phyloP scores from a whole-genome alignment of 2,888 invertebrate species.

The Eledona agricola region DNA sequence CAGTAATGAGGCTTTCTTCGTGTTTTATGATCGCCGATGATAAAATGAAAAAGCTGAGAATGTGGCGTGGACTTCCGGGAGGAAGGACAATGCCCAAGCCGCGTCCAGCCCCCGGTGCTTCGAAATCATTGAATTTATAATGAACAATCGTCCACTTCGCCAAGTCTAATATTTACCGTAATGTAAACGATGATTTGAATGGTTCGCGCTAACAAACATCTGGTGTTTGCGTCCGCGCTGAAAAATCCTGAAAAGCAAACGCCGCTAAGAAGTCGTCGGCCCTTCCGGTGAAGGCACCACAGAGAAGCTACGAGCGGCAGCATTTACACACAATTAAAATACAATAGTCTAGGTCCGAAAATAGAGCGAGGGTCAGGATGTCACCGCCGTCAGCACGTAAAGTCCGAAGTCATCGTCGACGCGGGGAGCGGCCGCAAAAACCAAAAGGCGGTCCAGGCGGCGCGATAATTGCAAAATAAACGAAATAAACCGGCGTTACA shows the following conservation, averaged over 20 bases:
- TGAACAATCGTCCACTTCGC: no score
- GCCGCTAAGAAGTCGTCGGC: no score
- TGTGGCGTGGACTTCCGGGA: no score
- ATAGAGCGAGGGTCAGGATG: slow-evolving; percentile 2
- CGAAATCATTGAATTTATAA: no score
- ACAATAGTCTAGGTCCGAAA: background rate
- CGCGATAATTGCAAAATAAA: slow-evolving; percentile 18
- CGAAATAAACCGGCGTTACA: slow-evolving; percentile 9
- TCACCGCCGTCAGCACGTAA: slow-evolving; percentile 3
- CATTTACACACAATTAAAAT: slow-evolving; percentile 6
- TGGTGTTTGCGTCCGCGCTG: slow-evolving; percentile 5
- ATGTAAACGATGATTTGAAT: slow-evolving; percentile 18
- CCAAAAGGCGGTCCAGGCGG: slow-evolving; percentile 3
- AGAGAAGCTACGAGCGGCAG: no score
- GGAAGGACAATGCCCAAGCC: no score
- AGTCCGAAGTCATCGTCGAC: slow-evolving; percentile 2
- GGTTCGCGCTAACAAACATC: slow-evolving; percentile 8
- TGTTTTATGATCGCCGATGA: no score
- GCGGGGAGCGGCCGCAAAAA: background rate
- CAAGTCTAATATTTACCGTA: slow-evolving; percentile 20
- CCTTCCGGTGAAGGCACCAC: no score
- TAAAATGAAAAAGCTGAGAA: no score
- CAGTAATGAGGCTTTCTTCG: no score
- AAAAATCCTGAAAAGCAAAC: slow-evolving; percentile 2
- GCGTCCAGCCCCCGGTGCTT: no score